Conservation (phyloP, 2,888 invertebrate species). For the Carterocephalus palaemon region DNA sequence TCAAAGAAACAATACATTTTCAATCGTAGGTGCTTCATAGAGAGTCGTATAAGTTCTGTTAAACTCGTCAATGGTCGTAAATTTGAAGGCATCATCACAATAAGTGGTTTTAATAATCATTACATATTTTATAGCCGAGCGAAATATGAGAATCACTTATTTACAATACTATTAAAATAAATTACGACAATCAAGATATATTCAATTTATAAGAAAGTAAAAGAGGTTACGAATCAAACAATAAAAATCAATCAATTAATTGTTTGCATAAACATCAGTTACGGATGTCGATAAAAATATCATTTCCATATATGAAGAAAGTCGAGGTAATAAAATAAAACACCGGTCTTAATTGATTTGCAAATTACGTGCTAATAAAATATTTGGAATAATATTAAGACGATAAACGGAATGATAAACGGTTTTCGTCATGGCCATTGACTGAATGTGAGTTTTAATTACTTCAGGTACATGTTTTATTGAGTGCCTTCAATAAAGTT, state of each 20-base stretch:
- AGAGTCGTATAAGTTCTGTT: neutral
- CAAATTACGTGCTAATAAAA: slow-evolving; percentile 24
- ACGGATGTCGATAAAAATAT: slow-evolving; percentile 15
- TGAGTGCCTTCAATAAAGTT: too few relatives aligned
- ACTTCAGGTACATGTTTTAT: too few relatives aligned
- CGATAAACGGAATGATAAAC: slow-evolving; percentile 16
- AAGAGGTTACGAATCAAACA: slow-evolving; percentile 6
- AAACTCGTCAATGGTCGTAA: slow-evolving; percentile 1
- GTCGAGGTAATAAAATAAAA: slow-evolving; percentile 29
- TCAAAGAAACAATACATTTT: slow-evolving; percentile 13
- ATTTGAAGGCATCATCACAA: slow-evolving; percentile 1
- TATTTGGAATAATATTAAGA: slow-evolving; percentile 21
- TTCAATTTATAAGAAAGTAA: slow-evolving; percentile 4
- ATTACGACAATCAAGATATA: too few relatives aligned
- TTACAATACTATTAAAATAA: too few relatives aligned
- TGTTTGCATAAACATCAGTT: slow-evolving; percentile 15
- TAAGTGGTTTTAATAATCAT: too few relatives aligned
- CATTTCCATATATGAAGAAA: slow-evolving; percentile 24
- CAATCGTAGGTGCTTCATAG: slow-evolving; percentile 5
- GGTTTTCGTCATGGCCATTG: slow-evolving; percentile 14
- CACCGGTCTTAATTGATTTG: slow-evolving; percentile 26
- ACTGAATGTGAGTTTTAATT: slow-evolving; percentile 3
- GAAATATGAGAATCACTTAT: neutral
- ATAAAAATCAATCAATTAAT: slow-evolving; percentile 12
- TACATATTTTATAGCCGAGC: too few relatives aligned